These are phyloP conservation scores for Pseudolaguvia tuberculata DNA, from an alignment of 2,113 vertebrate species.

Conservation along the genomic window DNA sequence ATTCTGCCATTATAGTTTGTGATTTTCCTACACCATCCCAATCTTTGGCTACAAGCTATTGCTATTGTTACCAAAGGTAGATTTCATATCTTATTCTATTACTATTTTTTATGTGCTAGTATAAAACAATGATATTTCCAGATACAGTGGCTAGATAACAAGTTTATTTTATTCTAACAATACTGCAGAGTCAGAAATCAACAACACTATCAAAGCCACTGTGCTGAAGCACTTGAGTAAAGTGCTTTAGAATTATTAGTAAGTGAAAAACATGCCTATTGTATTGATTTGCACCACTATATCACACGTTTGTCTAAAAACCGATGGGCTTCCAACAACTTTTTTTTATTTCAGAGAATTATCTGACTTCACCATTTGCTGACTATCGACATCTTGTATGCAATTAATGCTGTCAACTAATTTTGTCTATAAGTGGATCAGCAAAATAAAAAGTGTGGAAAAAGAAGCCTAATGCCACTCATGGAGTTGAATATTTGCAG, in stretches of 20 bases:
- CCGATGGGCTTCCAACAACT: slow-evolving; percentile 3
- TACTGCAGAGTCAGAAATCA: slow-evolving; percentile 2
- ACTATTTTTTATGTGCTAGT: background rate
- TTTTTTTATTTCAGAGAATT: slow-evolving; percentile 21
- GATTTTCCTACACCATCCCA: background rate
- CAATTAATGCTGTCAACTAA: slow-evolving; percentile 11
- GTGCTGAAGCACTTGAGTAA: background rate
- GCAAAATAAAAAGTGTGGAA: background rate
- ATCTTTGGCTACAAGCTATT: background rate
- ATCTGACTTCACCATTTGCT: slow-evolving; percentile 32
- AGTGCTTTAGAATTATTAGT: slow-evolving; percentile 7
- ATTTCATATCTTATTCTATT: background rate
- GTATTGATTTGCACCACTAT: slow-evolving; percentile 28
- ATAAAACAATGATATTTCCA: background rate
- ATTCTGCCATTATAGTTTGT: background rate
- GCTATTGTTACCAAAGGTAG: background rate
- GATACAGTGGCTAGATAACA: background rate
- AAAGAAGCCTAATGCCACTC: background rate
- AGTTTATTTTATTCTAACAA: background rate
- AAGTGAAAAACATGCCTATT: slow-evolving; percentile 16
- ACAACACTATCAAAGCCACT: slow-evolving; percentile 1
- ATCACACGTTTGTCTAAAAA: slow-evolving; percentile 14
- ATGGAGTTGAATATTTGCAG: slow-evolving; percentile 1
- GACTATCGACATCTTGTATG: slow-evolving; percentile 2
- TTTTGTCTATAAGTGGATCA: slow-evolving; percentile 24